phyloP scores from a whole-genome alignment of 2,797 vertebrate species.

The Poliocrania exsul region DNA sequence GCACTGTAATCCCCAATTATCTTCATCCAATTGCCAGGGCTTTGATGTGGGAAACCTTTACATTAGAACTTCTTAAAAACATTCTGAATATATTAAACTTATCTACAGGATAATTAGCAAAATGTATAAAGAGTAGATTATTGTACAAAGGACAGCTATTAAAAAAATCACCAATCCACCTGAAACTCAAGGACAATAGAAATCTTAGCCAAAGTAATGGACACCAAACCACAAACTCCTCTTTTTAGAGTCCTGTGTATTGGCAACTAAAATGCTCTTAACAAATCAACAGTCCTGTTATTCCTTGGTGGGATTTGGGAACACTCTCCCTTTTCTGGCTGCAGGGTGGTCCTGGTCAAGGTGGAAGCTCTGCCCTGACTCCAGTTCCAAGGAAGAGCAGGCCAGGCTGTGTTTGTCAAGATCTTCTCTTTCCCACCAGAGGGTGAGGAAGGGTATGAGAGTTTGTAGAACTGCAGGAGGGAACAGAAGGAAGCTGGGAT shows the following conservation, averaged over 20 bases:
- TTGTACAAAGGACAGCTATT: slow-evolving; percentile 75
- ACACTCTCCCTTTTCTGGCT: neutral
- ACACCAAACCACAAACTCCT: neutral
- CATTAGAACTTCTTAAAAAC: slow-evolving; percentile 69
- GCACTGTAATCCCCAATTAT: slow-evolving; percentile 73
- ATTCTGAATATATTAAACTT: slow-evolving; percentile 75
- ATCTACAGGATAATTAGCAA: slow-evolving; percentile 77
- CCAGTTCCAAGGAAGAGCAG: neutral
- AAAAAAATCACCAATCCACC: slow-evolving; percentile 70
- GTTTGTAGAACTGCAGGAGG: neutral
- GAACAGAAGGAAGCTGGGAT: neutral
- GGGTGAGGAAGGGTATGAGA: neutral
- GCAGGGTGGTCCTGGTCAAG: neutral
- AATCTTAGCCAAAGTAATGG: slow-evolving; percentile 46
- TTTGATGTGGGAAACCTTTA: slow-evolving; percentile 58
- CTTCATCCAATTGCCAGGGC: slow-evolving; percentile 56
- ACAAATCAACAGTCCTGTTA: neutral
- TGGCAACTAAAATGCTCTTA: slow-evolving; percentile 34
- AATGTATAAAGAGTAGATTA: slow-evolving; percentile 75
- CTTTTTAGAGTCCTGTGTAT: neutral
- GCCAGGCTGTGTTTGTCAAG: neutral
- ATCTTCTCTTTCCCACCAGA: neutral
- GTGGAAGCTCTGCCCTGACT: neutral
- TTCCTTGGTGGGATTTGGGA: neutral
- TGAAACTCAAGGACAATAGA: slow-evolving; percentile 65